Evolutionary conservation across 2,113 vertebrate genomes (phyloP).

Genomic region (Aythya baeri): DNA sequence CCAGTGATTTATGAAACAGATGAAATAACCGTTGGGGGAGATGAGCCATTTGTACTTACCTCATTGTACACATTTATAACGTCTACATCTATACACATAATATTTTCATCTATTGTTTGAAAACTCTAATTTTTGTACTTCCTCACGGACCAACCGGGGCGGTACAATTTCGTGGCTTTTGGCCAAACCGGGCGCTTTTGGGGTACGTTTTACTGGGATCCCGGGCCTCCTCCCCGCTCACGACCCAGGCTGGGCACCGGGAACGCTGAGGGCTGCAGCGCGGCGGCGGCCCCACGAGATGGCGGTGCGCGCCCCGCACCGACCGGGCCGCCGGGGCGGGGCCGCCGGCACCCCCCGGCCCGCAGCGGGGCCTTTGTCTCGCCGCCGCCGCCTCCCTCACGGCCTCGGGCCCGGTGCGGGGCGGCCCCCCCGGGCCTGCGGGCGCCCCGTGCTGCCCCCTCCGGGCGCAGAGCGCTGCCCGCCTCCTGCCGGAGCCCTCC

Average conservation of each 20-base stretch:
- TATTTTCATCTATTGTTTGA: not conserved
- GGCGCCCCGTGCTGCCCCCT: too few species aligned
- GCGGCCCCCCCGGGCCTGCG: too few species aligned
- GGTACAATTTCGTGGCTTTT: not conserved
- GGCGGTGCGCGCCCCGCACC: not conserved
- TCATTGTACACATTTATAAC: too few species aligned
- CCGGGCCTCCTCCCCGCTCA: too few species aligned
- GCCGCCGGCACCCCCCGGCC: too few species aligned
- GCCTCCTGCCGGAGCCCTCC: not conserved
- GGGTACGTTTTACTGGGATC: not conserved
- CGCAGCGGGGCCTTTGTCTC: not conserved
- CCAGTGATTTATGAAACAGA: not conserved
- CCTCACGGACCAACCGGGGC: fast-evolving
- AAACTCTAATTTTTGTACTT: not conserved
- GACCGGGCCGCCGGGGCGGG: too few species aligned
- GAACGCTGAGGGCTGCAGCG: too few species aligned
- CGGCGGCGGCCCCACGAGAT: not conserved
- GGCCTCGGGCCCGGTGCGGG: not conserved
- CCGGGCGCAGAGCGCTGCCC: too few species aligned
- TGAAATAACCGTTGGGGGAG: not conserved
- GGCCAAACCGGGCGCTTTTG: too few species aligned
- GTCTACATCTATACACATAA: fast-evolving
- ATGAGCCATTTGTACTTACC: not conserved
- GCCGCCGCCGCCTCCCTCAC: not conserved
- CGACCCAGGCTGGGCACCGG: not conserved